Evolutionary conservation across 2,797 vertebrate species (phyloP).

Genomic region (Enteromius afrohamiltoni): DNA sequence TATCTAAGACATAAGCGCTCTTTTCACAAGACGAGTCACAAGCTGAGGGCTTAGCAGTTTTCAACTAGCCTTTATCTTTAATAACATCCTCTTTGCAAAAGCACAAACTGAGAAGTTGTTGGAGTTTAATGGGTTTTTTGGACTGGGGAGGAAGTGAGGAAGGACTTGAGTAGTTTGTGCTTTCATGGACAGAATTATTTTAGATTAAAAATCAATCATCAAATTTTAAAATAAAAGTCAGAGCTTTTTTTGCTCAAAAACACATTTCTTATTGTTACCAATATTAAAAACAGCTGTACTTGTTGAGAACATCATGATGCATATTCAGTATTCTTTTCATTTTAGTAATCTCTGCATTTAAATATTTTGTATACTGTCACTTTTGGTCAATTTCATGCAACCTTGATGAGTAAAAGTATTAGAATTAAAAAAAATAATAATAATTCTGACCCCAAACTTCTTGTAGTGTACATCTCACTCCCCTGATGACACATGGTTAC

Average conservation of each 20-base stretch:
- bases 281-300: background rate
- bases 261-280: background rate
- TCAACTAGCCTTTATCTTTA: background rate
- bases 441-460: background rate
- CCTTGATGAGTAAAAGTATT: background rate
- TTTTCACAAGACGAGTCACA: background rate
- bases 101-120: background rate
- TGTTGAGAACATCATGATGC: background rate
- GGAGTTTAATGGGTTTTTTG: background rate
- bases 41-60: background rate
- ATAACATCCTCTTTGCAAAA: background rate
- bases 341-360: background rate
- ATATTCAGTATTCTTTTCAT: background rate
- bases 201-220: background rate
- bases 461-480: background rate
- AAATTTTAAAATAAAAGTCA: too few species aligned
- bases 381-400: background rate
- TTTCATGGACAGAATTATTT: background rate
- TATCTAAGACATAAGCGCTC: background rate
- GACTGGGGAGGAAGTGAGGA: background rate
- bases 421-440: background rate
- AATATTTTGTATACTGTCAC: too few species aligned
- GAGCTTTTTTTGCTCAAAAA: background rate
- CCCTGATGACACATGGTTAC: slow-evolving; percentile 19
- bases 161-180: too few species aligned